These are phyloP conservation scores for Ernsta delagoae DNA, from an alignment of 2,888 invertebrate genomes.

Conservation along the genomic window DNA sequence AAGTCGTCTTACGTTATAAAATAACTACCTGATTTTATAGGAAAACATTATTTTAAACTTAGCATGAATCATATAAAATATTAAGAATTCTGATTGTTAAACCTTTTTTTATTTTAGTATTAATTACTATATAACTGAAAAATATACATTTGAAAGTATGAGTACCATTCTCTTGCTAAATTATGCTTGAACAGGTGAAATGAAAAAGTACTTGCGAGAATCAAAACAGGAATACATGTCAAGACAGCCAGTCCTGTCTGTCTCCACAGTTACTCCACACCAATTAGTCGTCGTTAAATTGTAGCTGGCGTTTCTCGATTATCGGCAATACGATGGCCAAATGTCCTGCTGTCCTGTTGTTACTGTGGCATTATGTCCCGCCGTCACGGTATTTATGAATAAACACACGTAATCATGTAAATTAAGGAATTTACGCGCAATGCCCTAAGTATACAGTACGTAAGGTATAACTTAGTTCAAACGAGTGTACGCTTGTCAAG, in stretches of 20 bases:
- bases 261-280: slow-evolving; percentile 8
- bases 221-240: slow-evolving; percentile 35
- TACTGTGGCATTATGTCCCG: slow-evolving; percentile 48
- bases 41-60: no score
- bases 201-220: not conserved
- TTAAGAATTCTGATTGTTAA: no score
- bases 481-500: slow-evolving; percentile 5
- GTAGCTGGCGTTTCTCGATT: slow-evolving; percentile 49
- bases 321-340: slow-evolving; percentile 64
- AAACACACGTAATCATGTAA: slow-evolving; percentile 73
- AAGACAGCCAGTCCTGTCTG: slow-evolving; percentile 42
- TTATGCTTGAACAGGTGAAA: not conserved
- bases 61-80: no score
- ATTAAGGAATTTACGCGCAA: slow-evolving; percentile 45
- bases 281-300: slow-evolving; percentile 50
- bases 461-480: slow-evolving; percentile 25
- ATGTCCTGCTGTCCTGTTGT: slow-evolving; percentile 49
- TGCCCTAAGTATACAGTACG: slow-evolving; percentile 32
- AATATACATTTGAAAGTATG: no score
- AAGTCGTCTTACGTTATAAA: no score
- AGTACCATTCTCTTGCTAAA: no score
- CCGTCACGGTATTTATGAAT: slow-evolving; percentile 68
- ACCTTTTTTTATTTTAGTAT: no score
- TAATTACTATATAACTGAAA: no score
- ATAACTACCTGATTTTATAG: no score